These are phyloP conservation scores for Hyperopisus bebe DNA, from an alignment of 2,113 vertebrate species.

Conservation along the genomic window DNA sequence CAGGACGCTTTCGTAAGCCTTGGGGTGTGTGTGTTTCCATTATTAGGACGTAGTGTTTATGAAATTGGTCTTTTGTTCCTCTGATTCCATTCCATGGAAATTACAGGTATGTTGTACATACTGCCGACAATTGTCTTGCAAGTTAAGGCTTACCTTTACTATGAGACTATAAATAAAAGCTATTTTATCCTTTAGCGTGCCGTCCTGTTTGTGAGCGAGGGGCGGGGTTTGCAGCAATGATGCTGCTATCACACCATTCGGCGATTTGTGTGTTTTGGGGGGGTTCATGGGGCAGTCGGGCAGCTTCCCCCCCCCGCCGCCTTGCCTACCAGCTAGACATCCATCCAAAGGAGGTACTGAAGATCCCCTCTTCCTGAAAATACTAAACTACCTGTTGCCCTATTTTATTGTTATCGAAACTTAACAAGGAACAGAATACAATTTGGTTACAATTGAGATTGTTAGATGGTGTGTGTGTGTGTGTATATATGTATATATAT, in stretches of 20 bases:
- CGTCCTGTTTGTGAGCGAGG: not conserved
- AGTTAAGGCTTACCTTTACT: constrained; percentile 96
- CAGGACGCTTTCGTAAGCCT: constrained; percentile 50
- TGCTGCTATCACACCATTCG: not conserved
- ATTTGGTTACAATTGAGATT: not conserved
- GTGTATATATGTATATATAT: not conserved
- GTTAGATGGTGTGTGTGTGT: not conserved
- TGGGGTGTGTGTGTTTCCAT: constrained; percentile 57
- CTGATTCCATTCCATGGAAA: constrained; percentile 84
- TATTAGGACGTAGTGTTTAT: constrained; percentile 64
- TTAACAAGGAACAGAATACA: not conserved
- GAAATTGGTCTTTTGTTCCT: constrained; percentile 62
- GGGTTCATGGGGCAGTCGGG: not conserved
- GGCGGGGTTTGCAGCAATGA: not conserved
- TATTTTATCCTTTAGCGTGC: constrained; percentile 81
- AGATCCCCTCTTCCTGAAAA: not conserved
- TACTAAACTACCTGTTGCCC: not conserved
- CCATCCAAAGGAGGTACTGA: not conserved
- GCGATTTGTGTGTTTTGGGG: no score
- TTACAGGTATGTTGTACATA: constrained; percentile 98
- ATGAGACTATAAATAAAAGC: constrained; percentile 97
- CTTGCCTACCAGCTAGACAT: not conserved
- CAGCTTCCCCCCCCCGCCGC: not conserved
- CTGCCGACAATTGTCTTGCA: constrained; percentile 90
- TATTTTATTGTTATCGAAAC: not conserved